Percentiles rank a stretch among this genome's conserved stretches.
phyloP scores from a whole-genome alignment of 2,113 vertebrate species.

The zebrafish (Danio rerio) region GRCz12tu NC_133184.1:15327001-15327500 shows the following conservation, averaged over 20 bases:
- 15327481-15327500: neutral
- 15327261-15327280: conserved; percentile 23
- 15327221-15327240: conserved; percentile 17
- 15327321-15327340: conserved; percentile 3
- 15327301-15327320: conserved; percentile 4
- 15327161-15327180: neutral
- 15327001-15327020: too few species aligned
- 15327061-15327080: too few species aligned
- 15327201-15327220: conserved; percentile 16
- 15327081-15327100: neutral
- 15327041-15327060: too few species aligned
- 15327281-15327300: neutral
- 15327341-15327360: neutral
- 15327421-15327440: neutral
- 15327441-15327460: neutral
- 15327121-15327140: neutral
- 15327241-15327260: conserved; percentile 19
- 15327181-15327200: neutral
- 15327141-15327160: neutral
- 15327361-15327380: neutral
- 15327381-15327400: neutral
- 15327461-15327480: neutral
- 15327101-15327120: neutral
- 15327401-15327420: neutral
- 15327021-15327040: too few species aligned